Base-by-base conservation (phyloP, 2,888 invertebrate species). In the Eucera pruinosa region DNA sequence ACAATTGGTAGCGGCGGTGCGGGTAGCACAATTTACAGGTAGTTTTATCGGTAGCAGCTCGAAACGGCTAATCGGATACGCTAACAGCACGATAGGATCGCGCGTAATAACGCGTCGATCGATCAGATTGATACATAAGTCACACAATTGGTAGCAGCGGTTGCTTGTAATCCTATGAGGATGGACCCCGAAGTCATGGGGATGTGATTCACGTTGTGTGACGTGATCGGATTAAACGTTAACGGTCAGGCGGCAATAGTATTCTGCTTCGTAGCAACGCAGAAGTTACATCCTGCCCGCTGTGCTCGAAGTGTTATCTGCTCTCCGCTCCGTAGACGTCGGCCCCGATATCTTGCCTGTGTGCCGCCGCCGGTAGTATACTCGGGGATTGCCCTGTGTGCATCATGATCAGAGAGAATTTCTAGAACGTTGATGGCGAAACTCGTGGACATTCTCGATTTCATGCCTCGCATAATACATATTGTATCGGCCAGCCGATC, bases 211-310 rank as follows among this genome's bases (percentile, higher is more conserved):
- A 78, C 71, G 66, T 25, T 47, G 48, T 45, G 43, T 23, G 67
- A 71, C 67, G 66, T 60, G 78, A 79, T 71, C 70, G 78, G 71
- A 71, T 79, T 79, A 78, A 78, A 78, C 64, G 45, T 65, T n/a
- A 65, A 72, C 79, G 61, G 43, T 30, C 27, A n/a, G 20, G 9
- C 60, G 36, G 43, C 41, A 33, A 60, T 60, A 60, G 36, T 57
- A 11, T 41, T 0, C 30, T 3, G 36, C 20, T 11, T 6, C 13
- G 62, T 54, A 18, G 25, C 7, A 36, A 2, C 13, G 36, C 27
- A 76, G 76, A 69, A 75, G 76, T 75, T 78, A 60, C 67, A 64
- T 23, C 33, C 39, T n/a, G 55, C 13, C 41, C 15, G 43, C 41
- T 13, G 43, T 30, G 25, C 39, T 23, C 43, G 23, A 15, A 36